Evolutionary conservation across 2,113 vertebrate species (phyloP), one percentile per base, ranked within the genome.

Genomic region (Xerus inauris): DNA sequence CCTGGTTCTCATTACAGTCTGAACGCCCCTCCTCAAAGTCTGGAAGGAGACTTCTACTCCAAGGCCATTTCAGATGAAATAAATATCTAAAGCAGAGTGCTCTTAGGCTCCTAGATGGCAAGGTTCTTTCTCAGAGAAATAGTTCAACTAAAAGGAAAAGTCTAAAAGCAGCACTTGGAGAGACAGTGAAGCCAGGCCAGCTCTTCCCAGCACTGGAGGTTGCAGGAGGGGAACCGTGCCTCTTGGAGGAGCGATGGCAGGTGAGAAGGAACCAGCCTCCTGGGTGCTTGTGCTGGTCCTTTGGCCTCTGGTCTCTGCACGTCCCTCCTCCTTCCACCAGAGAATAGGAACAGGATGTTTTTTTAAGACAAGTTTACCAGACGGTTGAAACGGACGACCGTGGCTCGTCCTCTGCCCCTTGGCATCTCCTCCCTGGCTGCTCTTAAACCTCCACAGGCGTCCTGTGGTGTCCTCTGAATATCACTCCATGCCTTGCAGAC

Each of bases 281-380:
- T 7, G 11, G 35, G 24, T 7, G 30, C n/a, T 47, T 45, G 0
- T 0, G 11, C 30, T 28, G 4, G 65, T 0, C 8, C 30, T 28
- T 3, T 57, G 47, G 32, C 1, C 16, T 17, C 54, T 64, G 5
- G 5, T 42, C n/a, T 28, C 42, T 1, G 2, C 57, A 2, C 8
- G 20, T 5, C 16, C 57, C 47, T 19, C 8, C n/a, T 49, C 17
- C 64, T 10, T 22, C 20, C 2, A 6, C 4, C 17, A 19, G 51
- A 35, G 28, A 80, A 8, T 49, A 20, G 32, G 20, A 14, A 10
- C 35, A 4, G 73, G 24, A 26, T 0, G 16, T 5, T 19, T 85
- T 38, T 30, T 64, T 59, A 4, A 14, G 30, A 32, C 40, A 40
- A 8, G 1, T 10, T 17, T 42, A 17, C 16, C 72, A 32, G 2